phyloP scores from a whole-genome alignment of 2,797 vertebrate species.

The Pseudochaenichthys georgianus region DNA sequence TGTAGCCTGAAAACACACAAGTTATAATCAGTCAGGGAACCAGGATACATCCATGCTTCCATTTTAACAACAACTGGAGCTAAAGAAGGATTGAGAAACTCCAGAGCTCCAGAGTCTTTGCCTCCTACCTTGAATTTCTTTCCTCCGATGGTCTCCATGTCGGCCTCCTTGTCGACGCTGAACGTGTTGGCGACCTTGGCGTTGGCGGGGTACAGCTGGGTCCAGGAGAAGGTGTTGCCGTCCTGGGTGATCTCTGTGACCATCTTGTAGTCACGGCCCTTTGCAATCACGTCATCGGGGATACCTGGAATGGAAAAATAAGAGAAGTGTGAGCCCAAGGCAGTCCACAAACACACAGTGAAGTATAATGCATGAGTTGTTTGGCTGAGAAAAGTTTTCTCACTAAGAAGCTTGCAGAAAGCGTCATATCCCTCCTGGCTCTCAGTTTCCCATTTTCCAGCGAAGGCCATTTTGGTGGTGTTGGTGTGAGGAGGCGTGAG shows the following conservation, averaged over 20 bases:
- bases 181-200: conserved; percentile 89
- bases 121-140: conserved; percentile 92
- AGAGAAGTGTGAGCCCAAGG: background rate
- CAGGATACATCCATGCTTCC: background rate
- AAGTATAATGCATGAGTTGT: background rate
- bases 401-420: conserved; percentile 92
- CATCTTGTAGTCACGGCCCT: conserved; percentile 90
- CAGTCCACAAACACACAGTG: background rate
- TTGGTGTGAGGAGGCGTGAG: conserved; percentile 45
- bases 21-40: conserved; percentile 10
- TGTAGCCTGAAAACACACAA: conserved; percentile 82
- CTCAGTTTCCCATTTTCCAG: conserved; percentile 92
- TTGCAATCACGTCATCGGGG: conserved; percentile 85
- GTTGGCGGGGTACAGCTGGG: conserved; percentile 86
- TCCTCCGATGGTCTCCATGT: conserved; percentile 92
- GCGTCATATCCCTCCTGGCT: conserved; percentile 91
- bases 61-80: background rate
- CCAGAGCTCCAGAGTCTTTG: background rate
- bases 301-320: conserved; percentile 80
- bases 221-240: conserved; percentile 87
- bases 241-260: conserved; percentile 90
- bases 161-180: conserved; percentile 86
- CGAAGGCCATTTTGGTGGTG: conserved; percentile 87
- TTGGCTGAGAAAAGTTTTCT: conserved; percentile 29
- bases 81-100: no score